Base-by-base conservation (phyloP, 2,888 invertebrate genomes). In the Macrosoma leucophasiata region DNA sequence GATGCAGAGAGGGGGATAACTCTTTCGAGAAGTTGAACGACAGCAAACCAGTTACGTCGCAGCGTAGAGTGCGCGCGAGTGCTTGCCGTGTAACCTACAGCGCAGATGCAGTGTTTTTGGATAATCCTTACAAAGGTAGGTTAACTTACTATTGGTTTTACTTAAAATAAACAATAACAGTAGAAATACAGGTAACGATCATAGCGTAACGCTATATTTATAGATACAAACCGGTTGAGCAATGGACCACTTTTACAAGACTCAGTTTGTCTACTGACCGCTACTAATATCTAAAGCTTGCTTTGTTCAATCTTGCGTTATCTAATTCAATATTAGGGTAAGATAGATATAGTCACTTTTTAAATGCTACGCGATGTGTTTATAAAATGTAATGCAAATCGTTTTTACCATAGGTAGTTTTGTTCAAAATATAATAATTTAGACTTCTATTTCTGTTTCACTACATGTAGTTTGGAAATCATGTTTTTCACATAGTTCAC, bases 191-290 rank as follows among this genome's bases (percentile, higher is more conserved):
- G n/a, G n/a, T n/a, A n/a, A n/a, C n/a, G n/a, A n/a, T 32, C 15
- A 12, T 11, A 33, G 25, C 26, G 13, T 37, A 42, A 34, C 23
- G 27, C 32, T 30, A 23, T 25, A 39, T 38, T 31, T 30, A 26
- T 33, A 25, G 20, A 37, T 45, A 17, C 28, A 31, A 33, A 53
- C 48, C 47, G 50, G 49, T 52, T 50, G 43, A 42, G 48, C 50
- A 55, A 48, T 53, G 52, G 49, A 43, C 45, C 41, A 54, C 52
- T 56, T 52, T 52, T 56, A 52, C 48, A 38, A 39, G 46, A 48
- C 50, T 48, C 42, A 48, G 29, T 34, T 43, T 36, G 36, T 28
- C 34, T 29, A 9, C 28, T 30, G 31, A 39, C 35, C 29, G 50
- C 51, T 43, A 53, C 56, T 51, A 51, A 43, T 36, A 39, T 45